Conservation (phyloP, 2,888 invertebrate species). For the Oithona nana region DNA sequence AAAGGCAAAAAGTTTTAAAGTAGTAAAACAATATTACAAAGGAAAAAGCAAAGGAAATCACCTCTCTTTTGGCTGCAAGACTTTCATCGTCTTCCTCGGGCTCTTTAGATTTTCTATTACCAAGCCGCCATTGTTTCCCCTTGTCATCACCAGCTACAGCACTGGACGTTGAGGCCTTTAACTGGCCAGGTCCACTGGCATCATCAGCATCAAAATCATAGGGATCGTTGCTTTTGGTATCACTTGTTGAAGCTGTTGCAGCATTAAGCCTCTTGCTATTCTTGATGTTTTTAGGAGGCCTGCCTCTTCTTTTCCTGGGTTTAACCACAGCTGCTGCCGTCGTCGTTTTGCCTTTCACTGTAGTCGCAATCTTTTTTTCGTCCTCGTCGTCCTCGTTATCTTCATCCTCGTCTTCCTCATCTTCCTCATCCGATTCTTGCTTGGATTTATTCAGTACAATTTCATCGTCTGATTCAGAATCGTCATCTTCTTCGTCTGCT, state of each 20-base stretch:
- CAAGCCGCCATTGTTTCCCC: background rate
- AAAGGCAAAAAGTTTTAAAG: too few species aligned
- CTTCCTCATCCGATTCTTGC: conserved; percentile 18
- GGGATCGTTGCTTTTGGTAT: conserved; percentile 3
- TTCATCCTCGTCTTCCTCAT: conserved; percentile 20
- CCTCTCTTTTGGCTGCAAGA: background rate
- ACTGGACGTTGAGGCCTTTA: background rate
- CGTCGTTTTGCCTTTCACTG: too few species aligned
- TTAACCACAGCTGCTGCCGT: conserved; percentile 14
- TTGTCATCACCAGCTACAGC: conserved; percentile 2
- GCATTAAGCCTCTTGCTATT: too few species aligned
- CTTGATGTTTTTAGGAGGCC: conserved; percentile 7
- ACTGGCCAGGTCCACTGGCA: background rate
- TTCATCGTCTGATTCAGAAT: background rate
- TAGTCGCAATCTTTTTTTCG: conserved; percentile 19
- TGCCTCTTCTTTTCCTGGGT: conserved; percentile 3
- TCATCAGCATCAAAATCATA: conserved; percentile 10
- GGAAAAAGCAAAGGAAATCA: too few species aligned
- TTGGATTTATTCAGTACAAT: background rate
- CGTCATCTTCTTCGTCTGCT: background rate
- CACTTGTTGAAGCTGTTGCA: background rate
- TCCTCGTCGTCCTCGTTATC: conserved; percentile 19
- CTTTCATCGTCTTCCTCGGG: conserved; percentile 7
- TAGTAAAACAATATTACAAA: too few species aligned
- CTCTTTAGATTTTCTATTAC: background rate